phyloP scores from a whole-genome alignment of 1,140 invertebrate genomes.

The Drosophila equinoxialis region DNA sequence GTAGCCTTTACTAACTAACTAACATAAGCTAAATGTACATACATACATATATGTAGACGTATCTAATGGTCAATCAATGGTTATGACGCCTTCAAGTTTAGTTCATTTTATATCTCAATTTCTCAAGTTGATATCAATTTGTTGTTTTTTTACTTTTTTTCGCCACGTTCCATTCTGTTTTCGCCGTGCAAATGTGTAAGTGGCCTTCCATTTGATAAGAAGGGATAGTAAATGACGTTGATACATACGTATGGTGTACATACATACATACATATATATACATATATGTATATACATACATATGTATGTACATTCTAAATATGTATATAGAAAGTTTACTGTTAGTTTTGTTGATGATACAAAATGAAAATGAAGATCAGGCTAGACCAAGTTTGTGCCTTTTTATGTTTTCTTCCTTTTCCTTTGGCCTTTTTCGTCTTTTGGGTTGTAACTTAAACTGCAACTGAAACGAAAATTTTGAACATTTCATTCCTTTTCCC shows the following conservation, averaged over 20 bases:
- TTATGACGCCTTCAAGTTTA: background rate
- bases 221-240: background rate
- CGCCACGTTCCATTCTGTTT: background rate
- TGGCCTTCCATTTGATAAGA: background rate
- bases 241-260: background rate
- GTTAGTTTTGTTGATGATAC: slow-evolving; percentile 50
- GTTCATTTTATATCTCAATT: background rate
- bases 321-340: background rate
- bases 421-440: slow-evolving; percentile 24
- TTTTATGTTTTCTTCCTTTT: slow-evolving; percentile 42
- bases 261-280: background rate
- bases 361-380: slow-evolving; percentile 40
- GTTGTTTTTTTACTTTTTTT: background rate
- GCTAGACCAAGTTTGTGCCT: slow-evolving; percentile 14
- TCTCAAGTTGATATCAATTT: background rate
- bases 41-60: no score
- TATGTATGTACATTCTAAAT: no score
- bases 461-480: slow-evolving; percentile 57
- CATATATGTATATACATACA: no score
- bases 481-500: slow-evolving; percentile 21
- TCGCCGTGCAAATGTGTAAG: background rate
- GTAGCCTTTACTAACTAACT: no score
- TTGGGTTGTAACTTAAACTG: slow-evolving; percentile 61
- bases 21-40: background rate
- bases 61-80: background rate